phyloP scores from a whole-genome alignment of 2,888 invertebrate species.

The Tethea ocularis region DNA sequence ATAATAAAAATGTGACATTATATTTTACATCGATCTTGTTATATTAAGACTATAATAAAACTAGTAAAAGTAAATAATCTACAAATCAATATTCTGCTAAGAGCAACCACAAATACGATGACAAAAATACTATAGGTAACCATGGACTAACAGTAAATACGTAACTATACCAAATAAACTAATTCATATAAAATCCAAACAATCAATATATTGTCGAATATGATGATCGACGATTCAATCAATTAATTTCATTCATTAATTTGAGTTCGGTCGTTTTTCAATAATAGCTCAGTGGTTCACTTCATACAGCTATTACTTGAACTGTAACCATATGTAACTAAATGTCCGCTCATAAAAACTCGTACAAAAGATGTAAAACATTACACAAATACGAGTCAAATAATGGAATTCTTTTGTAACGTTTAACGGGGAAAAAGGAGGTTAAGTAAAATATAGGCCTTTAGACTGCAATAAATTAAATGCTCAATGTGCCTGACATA shows the following conservation, averaged over 20 bases:
- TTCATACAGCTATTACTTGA: slow-evolving; percentile 8
- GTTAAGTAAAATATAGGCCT: slow-evolving; percentile 19
- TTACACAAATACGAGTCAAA: slow-evolving; percentile 19
- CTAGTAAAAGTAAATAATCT: too few relatives aligned
- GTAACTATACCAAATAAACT: too few relatives aligned
- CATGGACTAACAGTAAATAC: too few relatives aligned
- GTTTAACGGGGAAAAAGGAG: slow-evolving; percentile 22
- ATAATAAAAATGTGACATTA: neutral
- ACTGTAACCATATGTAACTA: slow-evolving; percentile 9
- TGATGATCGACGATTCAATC: too few relatives aligned
- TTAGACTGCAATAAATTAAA: slow-evolving; percentile 8
- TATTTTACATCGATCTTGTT: neutral
- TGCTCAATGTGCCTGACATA: slow-evolving; percentile 9
- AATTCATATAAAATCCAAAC: too few relatives aligned
- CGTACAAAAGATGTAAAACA: slow-evolving; percentile 11
- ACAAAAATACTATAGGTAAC: too few relatives aligned
- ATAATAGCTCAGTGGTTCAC: too few relatives aligned
- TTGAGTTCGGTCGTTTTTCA: too few relatives aligned
- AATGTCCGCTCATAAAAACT: slow-evolving; percentile 15
- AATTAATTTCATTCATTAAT: neutral
- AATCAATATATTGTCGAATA: too few relatives aligned
- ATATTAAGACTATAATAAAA: too few relatives aligned
- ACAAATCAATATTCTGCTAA: too few relatives aligned
- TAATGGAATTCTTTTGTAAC: slow-evolving; percentile 24
- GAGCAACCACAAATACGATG: too few relatives aligned